phyloP scores from a whole-genome alignment of 2,888 invertebrate genomes.

The Orthosia incerta region DNA sequence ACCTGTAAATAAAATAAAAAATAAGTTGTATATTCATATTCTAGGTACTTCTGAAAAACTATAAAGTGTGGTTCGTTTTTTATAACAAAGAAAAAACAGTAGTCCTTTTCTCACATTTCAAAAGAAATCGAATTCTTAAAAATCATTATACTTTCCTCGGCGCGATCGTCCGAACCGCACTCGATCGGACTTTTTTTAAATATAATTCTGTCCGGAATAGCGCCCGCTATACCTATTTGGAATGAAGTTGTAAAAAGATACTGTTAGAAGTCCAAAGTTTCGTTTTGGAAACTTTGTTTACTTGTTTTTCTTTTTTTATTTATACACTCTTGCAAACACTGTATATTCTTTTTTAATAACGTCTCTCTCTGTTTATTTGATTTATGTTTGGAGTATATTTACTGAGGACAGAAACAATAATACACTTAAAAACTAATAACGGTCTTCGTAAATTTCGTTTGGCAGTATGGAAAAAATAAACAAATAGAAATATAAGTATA shows the following conservation, averaged over 20 bases:
- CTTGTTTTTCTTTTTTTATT: conserved; percentile 60
- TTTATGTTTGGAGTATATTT: conserved; percentile 61
- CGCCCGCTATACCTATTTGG: conserved; percentile 57
- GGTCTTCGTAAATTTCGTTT: conserved; percentile 36
- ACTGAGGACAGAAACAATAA: conserved; percentile 61
- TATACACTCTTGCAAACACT: conserved; percentile 39
- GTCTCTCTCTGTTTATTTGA: conserved; percentile 54
- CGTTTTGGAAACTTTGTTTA: conserved; percentile 54
- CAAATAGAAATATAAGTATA: too few relatives aligned
- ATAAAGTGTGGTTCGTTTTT: not conserved
- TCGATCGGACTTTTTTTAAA: conserved; percentile 58
- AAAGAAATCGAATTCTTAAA: conserved; percentile 59
- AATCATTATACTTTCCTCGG: conserved; percentile 56
- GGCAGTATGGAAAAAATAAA: conserved; percentile 1
- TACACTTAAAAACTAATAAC: conserved; percentile 57
- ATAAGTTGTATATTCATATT: not conserved
- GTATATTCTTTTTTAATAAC: conserved; percentile 61
- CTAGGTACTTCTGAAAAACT: not conserved
- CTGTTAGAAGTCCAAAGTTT: conserved; percentile 56
- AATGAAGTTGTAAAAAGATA: conserved; percentile 64
- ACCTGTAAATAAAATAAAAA: not conserved
- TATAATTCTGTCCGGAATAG: conserved; percentile 57
- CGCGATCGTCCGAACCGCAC: conserved; percentile 30
- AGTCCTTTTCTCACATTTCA: conserved; percentile 27
- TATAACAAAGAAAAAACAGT: conserved; percentile 14